Evolutionary conservation across 2,113 vertebrate species (phyloP), one percentile per base, ranked within the genome.

Genomic region (Synodontis membranacea): DNA sequence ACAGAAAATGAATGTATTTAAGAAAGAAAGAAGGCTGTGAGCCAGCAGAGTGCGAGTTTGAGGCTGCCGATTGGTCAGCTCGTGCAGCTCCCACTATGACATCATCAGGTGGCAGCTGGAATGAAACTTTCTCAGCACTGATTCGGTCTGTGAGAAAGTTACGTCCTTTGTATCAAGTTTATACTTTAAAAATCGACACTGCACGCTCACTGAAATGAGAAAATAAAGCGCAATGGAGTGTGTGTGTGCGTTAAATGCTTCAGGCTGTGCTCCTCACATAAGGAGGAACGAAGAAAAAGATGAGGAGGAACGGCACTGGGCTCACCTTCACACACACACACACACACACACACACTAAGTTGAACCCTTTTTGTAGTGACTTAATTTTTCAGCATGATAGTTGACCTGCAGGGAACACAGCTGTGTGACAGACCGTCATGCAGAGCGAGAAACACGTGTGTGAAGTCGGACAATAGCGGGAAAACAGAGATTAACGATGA

Each of bases 401-500:
- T 15, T 37, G 78, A 64, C 12, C 4, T 25, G 46, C 19, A 21
- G 87, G 79, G 72, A 60, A 66, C 58, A 68, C 44, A 66, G 39
- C 56, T 66, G 66, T 66, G 64, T 56, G 75, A 58, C 44, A 86
- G 84, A 86, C 46, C 50, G 78, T 80, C 48, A n/a, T 28, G n/a
- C 34, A 42, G 66, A 92, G 86, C 79, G 86, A 92, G 90, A 92
- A 81, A 60, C 37, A 82, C 68, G 75, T 86, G 84, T 92, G 93
- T 89, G 91, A 91, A 89, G 88, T 83, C 84, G 89, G 60, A 84
- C 54, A 89, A 87, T 68, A 85, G 4, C 46, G 76, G 39, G 81
- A 72, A 78, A 88, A 91, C 89, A 84, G 86, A 93, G 93, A 94
- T 94, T 94, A 93, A 93, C 86, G 86, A 93, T 1, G 80, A 89